Conservation (phyloP, 2,113 vertebrate species). For the Phycodurus eques region DNA sequence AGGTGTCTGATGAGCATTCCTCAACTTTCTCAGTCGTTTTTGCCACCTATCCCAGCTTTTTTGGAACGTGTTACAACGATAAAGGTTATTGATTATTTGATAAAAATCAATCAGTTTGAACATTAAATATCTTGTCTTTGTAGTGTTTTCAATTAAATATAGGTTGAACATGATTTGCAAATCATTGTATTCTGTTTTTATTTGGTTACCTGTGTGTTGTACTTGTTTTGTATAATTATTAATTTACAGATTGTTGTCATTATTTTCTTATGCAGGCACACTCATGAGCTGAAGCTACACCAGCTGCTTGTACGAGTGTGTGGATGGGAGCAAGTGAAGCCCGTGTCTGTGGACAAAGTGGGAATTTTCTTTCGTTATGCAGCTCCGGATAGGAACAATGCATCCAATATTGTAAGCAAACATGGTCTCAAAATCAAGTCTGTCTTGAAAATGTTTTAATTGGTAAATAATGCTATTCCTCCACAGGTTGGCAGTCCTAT, state of each 20-base stretch:
- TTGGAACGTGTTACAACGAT: too few species aligned
- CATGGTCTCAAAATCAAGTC: background rate
- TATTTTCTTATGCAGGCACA: conserved; percentile 78
- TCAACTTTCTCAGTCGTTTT: too few species aligned
- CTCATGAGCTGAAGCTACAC: conserved; percentile 92
- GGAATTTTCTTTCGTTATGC: conserved; percentile 96
- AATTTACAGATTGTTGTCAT: background rate
- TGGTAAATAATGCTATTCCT: background rate
- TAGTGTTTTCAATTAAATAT: too few species aligned
- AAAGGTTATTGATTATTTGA: too few species aligned
- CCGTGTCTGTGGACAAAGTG: conserved; percentile 96
- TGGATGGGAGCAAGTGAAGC: conserved; percentile 97
- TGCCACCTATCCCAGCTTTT: too few species aligned
- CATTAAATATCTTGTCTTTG: too few species aligned
- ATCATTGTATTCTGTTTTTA: too few species aligned
- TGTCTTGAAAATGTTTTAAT: background rate
- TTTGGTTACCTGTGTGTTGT: too few species aligned
- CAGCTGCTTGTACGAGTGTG: conserved; percentile 91
- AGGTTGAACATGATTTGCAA: too few species aligned
- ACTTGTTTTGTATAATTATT: background rate
- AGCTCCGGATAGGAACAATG: conserved; percentile 89
- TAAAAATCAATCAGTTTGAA: too few species aligned
- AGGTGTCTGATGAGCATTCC: too few species aligned
- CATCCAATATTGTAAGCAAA: conserved; percentile 86
- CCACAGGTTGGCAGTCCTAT: conserved; percentile 92